phyloP scores from a whole-genome alignment of 2,113 vertebrate genomes.

The Ictalurus punctatus region DNA sequence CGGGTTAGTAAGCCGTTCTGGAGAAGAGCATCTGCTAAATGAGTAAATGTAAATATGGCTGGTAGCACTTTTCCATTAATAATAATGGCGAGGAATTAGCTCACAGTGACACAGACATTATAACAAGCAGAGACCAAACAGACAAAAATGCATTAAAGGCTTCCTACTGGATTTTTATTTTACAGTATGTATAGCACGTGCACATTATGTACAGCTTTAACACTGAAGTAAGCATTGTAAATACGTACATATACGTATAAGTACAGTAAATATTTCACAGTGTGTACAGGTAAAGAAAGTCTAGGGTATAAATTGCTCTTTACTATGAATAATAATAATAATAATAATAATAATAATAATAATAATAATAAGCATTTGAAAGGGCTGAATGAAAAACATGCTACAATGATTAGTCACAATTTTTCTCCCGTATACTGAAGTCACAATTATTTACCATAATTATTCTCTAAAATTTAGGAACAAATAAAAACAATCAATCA shows the following conservation, averaged over 20 bases:
- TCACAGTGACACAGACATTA: background rate
- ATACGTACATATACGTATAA: background rate
- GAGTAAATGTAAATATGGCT: slow-evolving; percentile 24
- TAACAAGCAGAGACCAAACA: background rate
- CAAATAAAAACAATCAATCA: no score
- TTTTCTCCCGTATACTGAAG: no score
- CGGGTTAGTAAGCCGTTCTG: background rate
- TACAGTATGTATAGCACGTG: background rate
- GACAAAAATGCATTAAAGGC: background rate
- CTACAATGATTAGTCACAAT: no score
- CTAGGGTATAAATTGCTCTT: background rate
- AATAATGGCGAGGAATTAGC: background rate
- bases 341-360: no score
- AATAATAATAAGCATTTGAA: no score
- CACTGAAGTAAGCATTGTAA: background rate
- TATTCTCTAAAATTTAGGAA: no score
- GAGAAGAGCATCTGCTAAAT: slow-evolving; percentile 17
- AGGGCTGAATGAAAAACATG: no score
- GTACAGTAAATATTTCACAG: no score
- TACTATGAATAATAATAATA: no score
- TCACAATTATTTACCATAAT: no score
- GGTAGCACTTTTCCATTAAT: slow-evolving; percentile 9
- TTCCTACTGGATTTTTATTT: background rate
- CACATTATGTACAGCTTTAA: background rate
- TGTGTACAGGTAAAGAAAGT: no score